phyloP scores from a whole-genome alignment of 2,888 invertebrate genomes.

The Prionchulus punctatus region DNA sequence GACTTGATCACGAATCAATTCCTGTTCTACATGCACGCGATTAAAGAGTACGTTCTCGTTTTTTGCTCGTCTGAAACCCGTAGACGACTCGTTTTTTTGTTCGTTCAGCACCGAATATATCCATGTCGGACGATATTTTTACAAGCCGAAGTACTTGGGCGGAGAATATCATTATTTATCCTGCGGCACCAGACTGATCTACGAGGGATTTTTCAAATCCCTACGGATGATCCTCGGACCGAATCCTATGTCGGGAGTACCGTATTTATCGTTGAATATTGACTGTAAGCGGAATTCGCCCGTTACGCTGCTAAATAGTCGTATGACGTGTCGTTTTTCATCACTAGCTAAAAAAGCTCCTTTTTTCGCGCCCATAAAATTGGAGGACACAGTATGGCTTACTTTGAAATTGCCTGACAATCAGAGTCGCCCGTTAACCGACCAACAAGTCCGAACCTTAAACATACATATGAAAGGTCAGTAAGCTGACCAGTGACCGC shows the following conservation, averaged over 20 bases:
- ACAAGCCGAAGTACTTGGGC: neutral
- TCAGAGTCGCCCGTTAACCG: neutral
- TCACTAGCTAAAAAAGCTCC: conserved; percentile 1
- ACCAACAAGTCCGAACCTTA: neutral
- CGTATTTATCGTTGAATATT: neutral
- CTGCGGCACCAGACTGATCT: neutral
- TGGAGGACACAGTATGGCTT: neutral
- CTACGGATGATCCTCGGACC: neutral
- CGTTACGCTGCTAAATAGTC: too few relatives aligned
- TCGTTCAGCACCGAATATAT: neutral
- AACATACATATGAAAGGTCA: neutral
- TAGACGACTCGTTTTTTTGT: neutral
- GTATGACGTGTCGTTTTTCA: too few relatives aligned
- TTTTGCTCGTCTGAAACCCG: neutral
- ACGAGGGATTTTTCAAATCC: conserved; percentile 4
- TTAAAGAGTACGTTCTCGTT: neutral
- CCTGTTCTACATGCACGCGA: neutral
- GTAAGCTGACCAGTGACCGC: too few relatives aligned
- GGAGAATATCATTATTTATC: neutral
- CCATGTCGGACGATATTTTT: neutral
- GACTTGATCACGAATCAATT: conserved; percentile 1
- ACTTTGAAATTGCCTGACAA: neutral
- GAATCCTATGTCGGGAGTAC: neutral
- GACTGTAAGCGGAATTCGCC: neutral
- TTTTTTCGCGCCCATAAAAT: neutral